phyloP scores from a whole-genome alignment of 2,888 invertebrate species.

The Marronus borbonicus region DNA sequence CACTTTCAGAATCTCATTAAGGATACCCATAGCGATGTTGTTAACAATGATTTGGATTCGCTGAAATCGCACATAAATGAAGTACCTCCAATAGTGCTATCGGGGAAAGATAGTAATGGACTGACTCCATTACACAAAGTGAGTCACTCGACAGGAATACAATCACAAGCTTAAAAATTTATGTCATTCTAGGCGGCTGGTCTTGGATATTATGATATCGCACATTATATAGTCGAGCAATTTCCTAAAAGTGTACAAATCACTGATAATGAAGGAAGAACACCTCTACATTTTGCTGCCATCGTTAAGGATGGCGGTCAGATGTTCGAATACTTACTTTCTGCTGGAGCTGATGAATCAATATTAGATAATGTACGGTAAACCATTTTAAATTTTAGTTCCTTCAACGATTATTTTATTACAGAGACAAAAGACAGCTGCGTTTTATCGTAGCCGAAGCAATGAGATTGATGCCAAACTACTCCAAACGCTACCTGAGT shows the following conservation, averaged over 20 bases:
- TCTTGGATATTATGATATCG: slow-evolving; percentile 82
- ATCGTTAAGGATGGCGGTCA: slow-evolving; percentile 84
- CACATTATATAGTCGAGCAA: slow-evolving; percentile 80
- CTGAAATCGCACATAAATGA: slow-evolving; percentile 78
- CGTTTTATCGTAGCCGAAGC: slow-evolving; percentile 83
- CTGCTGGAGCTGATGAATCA: slow-evolving; percentile 88
- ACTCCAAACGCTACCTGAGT: slow-evolving; percentile 83
- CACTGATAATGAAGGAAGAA: slow-evolving; percentile 87
- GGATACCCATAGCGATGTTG: slow-evolving; percentile 84
- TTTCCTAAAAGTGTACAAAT: slow-evolving; percentile 81
- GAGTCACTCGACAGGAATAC: slow-evolving; percentile 47
- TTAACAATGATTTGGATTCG: slow-evolving; percentile 83
- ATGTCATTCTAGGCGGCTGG: slow-evolving; percentile 80
- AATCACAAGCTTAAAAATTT: background rate
- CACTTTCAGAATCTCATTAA: slow-evolving; percentile 82
- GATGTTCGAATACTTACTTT: slow-evolving; percentile 84
- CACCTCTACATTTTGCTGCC: slow-evolving; percentile 91
- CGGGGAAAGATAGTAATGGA: slow-evolving; percentile 84
- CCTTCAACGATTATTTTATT: slow-evolving; percentile 59
- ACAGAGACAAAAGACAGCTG: slow-evolving; percentile 88
- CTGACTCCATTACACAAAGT: slow-evolving; percentile 91
- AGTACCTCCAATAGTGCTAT: slow-evolving; percentile 80
- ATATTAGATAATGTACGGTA: slow-evolving; percentile 85
- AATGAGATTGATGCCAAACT: slow-evolving; percentile 84
- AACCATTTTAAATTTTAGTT: slow-evolving; percentile 48